Percentiles rank a stretch among this genome's conserved stretches.
These are phyloP conservation scores for Acanthis flammea DNA, from an alignment of 2,797 vertebrate genomes.

Conservation along the genomic window DNA sequence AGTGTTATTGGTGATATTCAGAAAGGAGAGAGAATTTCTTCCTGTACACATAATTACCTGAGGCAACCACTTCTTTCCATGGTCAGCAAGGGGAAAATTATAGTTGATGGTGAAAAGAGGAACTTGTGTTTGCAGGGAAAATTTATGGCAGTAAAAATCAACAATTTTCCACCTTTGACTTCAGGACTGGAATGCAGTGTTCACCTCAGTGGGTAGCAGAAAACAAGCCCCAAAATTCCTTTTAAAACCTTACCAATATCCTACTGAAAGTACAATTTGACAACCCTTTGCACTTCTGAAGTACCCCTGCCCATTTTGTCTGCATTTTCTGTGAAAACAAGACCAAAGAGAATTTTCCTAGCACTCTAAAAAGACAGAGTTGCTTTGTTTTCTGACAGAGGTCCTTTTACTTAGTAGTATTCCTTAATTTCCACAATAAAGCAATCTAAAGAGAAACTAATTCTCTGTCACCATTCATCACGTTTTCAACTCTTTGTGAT, in stretches of 20 bases:
- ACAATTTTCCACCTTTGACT: not conserved
- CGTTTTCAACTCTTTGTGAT: not conserved
- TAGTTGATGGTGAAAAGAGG: not conserved
- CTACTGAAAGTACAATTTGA: not conserved
- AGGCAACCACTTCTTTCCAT: constrained; percentile 67
- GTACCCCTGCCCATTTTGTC: not conserved
- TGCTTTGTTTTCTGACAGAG: not conserved
- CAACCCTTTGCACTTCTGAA: not conserved
- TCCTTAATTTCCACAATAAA: not conserved
- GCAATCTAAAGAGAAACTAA: not conserved
- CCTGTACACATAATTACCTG: constrained; percentile 65
- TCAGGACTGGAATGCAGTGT: not conserved
- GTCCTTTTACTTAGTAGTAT: not conserved
- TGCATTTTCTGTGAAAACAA: not conserved
- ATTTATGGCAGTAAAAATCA: not conserved
- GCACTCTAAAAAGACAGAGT: not conserved
- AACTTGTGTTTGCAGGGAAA: not conserved
- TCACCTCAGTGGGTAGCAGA: not conserved
- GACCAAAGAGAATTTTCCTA: not conserved
- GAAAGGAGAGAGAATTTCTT: constrained; percentile 67
- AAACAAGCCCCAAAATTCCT: not conserved
- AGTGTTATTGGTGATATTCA: constrained; percentile 73
- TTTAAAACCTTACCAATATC: not conserved
- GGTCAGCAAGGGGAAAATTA: constrained; percentile 46
- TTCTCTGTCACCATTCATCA: not conserved